phyloP scores from a whole-genome alignment of 2,888 invertebrate species.

The Acleris sparsana region DNA sequence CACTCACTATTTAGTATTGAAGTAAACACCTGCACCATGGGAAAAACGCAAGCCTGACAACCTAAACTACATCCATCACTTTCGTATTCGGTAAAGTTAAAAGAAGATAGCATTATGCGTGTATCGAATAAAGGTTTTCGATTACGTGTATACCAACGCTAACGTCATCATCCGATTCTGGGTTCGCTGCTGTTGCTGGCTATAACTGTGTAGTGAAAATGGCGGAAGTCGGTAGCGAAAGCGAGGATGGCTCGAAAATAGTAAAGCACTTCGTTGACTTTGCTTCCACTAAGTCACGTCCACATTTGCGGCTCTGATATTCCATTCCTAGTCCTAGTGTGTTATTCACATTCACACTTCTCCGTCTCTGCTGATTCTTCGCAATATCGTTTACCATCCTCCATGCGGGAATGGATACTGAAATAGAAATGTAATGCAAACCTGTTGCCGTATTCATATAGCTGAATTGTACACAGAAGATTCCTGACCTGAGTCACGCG shows the following conservation, averaged over 20 bases:
- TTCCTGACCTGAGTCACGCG: too few species aligned
- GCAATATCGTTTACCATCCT: too few species aligned
- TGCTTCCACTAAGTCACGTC: slow-evolving; percentile 14
- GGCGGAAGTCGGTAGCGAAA: slow-evolving; percentile 24
- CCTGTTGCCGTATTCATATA: too few species aligned
- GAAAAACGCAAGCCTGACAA: slow-evolving; percentile 10
- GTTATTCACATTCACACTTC: too few species aligned
- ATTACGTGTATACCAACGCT: neutral
- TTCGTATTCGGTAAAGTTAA: neutral
- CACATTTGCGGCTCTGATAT: neutral
- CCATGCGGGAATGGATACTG: too few species aligned
- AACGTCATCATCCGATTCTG: neutral
- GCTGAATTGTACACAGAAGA: too few species aligned
- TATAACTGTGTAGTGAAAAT: neutral
- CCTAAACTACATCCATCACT: slow-evolving; percentile 9
- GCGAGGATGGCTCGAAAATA: slow-evolving; percentile 26
- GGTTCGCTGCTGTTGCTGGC: neutral
- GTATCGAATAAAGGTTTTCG: neutral
- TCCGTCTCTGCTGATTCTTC: too few species aligned
- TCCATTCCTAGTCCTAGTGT: too few species aligned
- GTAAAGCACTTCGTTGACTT: slow-evolving; percentile 19
- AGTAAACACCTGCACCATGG: slow-evolving; percentile 8
- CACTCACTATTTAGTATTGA: neutral
- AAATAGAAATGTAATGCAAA: too few species aligned
- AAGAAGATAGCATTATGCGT: neutral